Percentiles rank a stretch among this genome's conserved stretches.
Conservation (phyloP, 2,797 vertebrate genomes). For the Psittacula echo region DNA sequence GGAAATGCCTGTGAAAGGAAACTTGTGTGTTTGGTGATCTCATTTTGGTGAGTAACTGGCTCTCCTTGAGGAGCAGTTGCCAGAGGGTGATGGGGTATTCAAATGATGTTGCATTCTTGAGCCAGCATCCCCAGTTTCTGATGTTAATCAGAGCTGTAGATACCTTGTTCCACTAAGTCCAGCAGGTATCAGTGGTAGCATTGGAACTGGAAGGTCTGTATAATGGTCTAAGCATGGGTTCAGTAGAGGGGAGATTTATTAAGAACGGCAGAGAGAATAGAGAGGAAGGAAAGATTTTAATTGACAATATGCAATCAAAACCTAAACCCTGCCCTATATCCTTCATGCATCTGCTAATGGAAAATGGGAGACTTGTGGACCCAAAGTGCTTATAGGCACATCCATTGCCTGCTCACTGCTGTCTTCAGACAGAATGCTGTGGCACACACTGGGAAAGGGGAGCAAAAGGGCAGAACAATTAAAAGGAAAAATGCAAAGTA, state of each 20-base stretch:
- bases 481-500: slow-evolving; percentile 26
- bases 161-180: not conserved
- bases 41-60: not conserved
- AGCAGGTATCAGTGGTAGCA: not conserved
- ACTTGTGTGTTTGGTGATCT: not conserved
- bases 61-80: slow-evolving; percentile 1
- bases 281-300: not conserved
- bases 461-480: slow-evolving; percentile 46
- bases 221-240: not conserved
- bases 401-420: not conserved
- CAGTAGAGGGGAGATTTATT: not conserved
- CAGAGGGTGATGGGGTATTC: not conserved
- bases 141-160: not conserved
- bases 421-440: not conserved
- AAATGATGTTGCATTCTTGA: not conserved
- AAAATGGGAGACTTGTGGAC: not conserved
- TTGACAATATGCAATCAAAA: slow-evolving; percentile 12
- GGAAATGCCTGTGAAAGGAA: slow-evolving; percentile 4
- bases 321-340: not conserved
- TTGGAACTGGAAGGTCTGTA: not conserved
- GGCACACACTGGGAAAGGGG: not conserved
- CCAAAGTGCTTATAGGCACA: not conserved
- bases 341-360: not conserved
- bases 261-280: accelerated
- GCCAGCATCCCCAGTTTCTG: not conserved